A percentile compares a stretch with the other conserved stretches of the same genome.
Evolutionary conservation across 1,140 invertebrate species (phyloP).

Genomic region (Solenopsis fugax): DNA sequence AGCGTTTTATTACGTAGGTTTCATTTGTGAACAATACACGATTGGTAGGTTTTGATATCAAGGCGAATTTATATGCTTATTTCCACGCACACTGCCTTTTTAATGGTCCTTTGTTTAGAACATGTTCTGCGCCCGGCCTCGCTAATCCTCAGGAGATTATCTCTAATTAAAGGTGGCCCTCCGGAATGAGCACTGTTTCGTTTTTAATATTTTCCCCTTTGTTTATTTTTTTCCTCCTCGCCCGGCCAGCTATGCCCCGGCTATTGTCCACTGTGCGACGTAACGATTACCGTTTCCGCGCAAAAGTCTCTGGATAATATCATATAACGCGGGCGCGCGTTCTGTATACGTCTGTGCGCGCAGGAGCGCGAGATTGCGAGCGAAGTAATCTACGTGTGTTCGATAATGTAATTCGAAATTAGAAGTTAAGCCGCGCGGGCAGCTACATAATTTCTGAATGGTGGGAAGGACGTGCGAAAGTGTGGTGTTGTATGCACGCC

Average conservation of each 20-base stretch:
- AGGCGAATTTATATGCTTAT: constrained; percentile 35
- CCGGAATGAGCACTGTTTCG: constrained; percentile 15
- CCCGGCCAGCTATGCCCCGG: background rate
- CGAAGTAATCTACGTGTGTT: constrained; percentile 58
- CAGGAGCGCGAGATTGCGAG: constrained; percentile 21
- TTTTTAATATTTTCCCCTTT: background rate
- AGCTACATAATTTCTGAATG: constrained; percentile 14
- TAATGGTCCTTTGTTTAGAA: background rate
- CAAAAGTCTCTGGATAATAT: constrained; percentile 43
- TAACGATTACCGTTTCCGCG: constrained; percentile 37
- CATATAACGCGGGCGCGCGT: background rate
- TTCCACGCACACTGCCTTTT: background rate
- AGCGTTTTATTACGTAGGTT: background rate
- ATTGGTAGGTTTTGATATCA: constrained; percentile 18
- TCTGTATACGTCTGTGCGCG: constrained; percentile 24
- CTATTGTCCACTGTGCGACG: constrained; percentile 29
- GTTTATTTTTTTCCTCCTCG: background rate
- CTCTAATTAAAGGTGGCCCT: constrained; percentile 48
- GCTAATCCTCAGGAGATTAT: constrained; percentile 39
- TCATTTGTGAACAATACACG: constrained; percentile 23
- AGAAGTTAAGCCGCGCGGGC: constrained; percentile 44
- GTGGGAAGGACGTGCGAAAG: constrained; percentile 17
- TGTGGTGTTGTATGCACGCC: background rate
- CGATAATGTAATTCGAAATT: constrained; percentile 60
- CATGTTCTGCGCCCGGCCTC: background rate